Evolutionary conservation across 92 coral and sea anemone genomes (phyloP).

Genomic region (Palythoa heliodiscus): DNA sequence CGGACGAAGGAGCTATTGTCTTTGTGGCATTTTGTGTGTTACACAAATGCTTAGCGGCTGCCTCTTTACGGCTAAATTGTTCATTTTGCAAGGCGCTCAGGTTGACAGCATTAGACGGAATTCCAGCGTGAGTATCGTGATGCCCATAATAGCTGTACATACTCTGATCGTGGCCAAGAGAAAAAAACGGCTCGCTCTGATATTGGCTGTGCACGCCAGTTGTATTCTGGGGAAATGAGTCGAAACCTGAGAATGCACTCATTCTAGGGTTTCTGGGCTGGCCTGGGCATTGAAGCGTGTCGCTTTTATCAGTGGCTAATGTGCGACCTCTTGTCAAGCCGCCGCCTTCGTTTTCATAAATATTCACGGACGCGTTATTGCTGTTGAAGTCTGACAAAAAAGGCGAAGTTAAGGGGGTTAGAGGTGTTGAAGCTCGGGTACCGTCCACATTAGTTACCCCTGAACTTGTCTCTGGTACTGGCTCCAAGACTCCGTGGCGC

Average conservation of each 20-base stretch:
- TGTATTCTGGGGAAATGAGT: constrained; percentile 39
- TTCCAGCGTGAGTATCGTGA: constrained; percentile 70
- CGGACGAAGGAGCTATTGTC: constrained; percentile 14
- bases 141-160: constrained; percentile 70
- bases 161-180: constrained; percentile 37
- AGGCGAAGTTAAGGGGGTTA: constrained; percentile 25
- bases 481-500: constrained; percentile 44
- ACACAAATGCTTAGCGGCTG: constrained; percentile 3
- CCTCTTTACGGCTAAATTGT: constrained; percentile 57
- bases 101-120: constrained; percentile 65
- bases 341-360: constrained; percentile 33
- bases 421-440: constrained; percentile 5
- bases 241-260: constrained; percentile 41
- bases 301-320: constrained; percentile 22
- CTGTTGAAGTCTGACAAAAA: constrained; percentile 19
- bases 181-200: constrained; percentile 27
- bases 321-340: constrained; percentile 22
- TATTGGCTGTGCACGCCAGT: constrained; percentile 38
- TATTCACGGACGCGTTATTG: constrained; percentile 19
- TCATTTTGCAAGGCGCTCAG: constrained; percentile 73
- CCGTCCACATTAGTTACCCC: constrained; percentile 2
- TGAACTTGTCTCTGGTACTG: not conserved
- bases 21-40: constrained; percentile 11
- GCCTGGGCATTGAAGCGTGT: constrained; percentile 39
- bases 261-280: constrained; percentile 41